Conservation (phyloP, 2,888 invertebrate species). For the Catocala sponsa region DNA sequence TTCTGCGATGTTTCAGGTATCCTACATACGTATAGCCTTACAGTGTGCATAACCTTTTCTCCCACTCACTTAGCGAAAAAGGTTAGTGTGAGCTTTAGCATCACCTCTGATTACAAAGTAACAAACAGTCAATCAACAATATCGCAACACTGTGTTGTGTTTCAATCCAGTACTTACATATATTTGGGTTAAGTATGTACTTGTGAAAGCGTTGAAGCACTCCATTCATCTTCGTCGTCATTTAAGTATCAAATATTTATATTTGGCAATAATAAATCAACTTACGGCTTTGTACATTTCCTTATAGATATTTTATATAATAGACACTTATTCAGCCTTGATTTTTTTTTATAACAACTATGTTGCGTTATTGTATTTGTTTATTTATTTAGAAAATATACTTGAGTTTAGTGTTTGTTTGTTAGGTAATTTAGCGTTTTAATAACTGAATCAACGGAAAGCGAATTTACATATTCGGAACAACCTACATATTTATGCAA, state of each 20-base stretch:
- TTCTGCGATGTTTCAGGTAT: too few relatives aligned
- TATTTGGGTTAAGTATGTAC: conserved; percentile 10
- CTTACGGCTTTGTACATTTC: background rate
- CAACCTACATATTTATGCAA: too few relatives aligned
- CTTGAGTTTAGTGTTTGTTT: too few relatives aligned
- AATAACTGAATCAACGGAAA: too few relatives aligned
- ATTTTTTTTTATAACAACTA: background rate
- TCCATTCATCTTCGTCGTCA: background rate
- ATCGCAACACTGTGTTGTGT: conserved; percentile 4
- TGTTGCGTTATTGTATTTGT: background rate
- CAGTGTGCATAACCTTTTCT: too few relatives aligned
- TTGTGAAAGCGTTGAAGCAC: conserved; percentile 7
- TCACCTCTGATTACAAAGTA: too few relatives aligned
- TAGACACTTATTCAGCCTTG: background rate
- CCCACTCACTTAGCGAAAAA: too few relatives aligned
- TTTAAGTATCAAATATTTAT: conserved; percentile 9
- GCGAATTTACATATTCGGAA: too few relatives aligned
- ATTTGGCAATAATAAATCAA: conserved; percentile 11
- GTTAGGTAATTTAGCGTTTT: too few relatives aligned
- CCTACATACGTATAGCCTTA: too few relatives aligned
- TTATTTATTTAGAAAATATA: too few relatives aligned
- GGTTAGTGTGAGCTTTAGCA: too few relatives aligned
- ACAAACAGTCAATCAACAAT: background rate
- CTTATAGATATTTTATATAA: background rate
- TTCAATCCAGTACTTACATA: background rate